These are phyloP conservation scores for Vicugna pacos DNA, from an alignment of 2,113 vertebrate species.

Conservation along the genomic window DNA sequence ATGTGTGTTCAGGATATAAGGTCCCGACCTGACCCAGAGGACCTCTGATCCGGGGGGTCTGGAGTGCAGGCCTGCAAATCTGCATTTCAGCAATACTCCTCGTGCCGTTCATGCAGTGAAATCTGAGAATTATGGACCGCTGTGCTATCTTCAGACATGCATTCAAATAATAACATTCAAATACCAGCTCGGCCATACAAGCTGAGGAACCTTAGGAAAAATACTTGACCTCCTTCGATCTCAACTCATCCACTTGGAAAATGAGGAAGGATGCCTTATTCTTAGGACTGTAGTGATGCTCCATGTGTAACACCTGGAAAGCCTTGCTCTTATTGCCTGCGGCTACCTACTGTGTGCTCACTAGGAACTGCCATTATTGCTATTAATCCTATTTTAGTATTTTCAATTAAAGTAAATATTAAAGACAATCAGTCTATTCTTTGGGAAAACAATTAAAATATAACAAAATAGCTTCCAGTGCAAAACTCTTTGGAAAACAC, in stretches of 20 bases:
- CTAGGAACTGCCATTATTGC: not conserved
- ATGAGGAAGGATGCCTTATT: not conserved
- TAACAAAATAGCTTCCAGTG: not conserved
- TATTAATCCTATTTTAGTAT: not conserved
- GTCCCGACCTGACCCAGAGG: not conserved
- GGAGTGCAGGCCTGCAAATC: too few species aligned
- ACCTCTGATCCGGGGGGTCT: not conserved
- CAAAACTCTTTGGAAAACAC: not conserved
- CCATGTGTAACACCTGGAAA: accelerated
- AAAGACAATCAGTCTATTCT: not conserved
- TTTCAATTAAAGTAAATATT: not conserved
- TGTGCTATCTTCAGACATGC: not conserved
- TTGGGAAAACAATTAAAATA: slow-evolving; percentile 17
- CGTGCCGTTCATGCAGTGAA: not conserved
- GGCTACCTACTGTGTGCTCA: not conserved
- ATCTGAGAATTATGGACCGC: not conserved
- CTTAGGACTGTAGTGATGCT: accelerated
- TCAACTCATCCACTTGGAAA: not conserved
- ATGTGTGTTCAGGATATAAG: too few species aligned
- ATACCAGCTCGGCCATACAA: not conserved
- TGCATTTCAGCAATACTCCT: not conserved
- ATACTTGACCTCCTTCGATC: not conserved
- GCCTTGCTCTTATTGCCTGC: too few species aligned
- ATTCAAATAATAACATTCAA: not conserved
- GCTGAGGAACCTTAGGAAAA: not conserved